phyloP scores from a whole-genome alignment of 2,113 vertebrate species.

The Chauna torquata region DNA sequence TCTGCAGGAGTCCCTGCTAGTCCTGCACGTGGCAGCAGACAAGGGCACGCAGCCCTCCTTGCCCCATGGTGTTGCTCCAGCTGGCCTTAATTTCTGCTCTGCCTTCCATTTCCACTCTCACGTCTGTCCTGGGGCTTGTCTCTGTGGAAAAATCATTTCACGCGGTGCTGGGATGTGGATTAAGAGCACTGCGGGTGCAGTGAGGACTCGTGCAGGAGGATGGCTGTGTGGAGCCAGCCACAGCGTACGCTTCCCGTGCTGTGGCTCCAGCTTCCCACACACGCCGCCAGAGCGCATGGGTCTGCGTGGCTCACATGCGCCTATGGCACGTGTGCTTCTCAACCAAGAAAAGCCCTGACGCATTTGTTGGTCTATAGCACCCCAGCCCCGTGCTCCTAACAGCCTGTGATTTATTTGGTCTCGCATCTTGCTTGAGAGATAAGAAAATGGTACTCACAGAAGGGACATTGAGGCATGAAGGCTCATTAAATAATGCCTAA shows the following conservation, averaged over 20 bases:
- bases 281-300: accelerated
- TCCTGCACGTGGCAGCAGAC: neutral
- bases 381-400: neutral
- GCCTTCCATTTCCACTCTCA: conserved; percentile 6
- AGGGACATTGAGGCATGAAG: neutral
- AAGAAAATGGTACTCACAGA: neutral
- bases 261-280: neutral
- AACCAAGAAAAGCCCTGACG: accelerated
- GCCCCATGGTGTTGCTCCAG: neutral
- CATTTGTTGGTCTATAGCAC: neutral
- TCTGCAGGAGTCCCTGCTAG: neutral
- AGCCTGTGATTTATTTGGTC: neutral
- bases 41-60: neutral
- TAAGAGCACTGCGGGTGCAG: conserved; percentile 15
- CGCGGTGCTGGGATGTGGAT: neutral
- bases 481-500: neutral
- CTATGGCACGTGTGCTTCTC: accelerated
- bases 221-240: neutral
- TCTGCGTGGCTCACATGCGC: neutral
- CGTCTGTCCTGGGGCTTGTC: neutral
- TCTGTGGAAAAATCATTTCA: neutral
- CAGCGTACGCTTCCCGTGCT: neutral
- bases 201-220: conserved; percentile 32
- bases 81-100: neutral
- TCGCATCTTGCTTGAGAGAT: neutral